Base-by-base conservation (phyloP, 2,113 vertebrate genomes). In the Lates calcarifer region DNA sequence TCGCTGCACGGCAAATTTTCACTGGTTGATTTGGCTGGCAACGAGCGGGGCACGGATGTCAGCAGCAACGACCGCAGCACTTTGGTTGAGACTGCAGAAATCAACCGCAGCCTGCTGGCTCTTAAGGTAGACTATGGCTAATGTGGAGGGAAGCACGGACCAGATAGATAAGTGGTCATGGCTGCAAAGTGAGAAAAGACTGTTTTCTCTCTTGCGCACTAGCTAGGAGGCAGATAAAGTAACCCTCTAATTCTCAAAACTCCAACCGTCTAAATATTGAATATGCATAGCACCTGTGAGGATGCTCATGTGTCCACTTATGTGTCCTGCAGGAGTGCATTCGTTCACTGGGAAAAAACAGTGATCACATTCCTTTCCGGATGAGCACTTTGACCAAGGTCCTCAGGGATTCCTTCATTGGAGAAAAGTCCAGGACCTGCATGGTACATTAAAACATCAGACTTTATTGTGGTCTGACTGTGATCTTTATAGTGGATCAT, bases 301-400 rank as follows among this genome's bases (percentile, higher is more conserved):
- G 3, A 37, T 62, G 10, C 12, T 1, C 2, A 1, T 37, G 6
- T 74, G 45, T 75, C 18, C 22, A 9, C 20, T 57, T 8, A 14
- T 20, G 66, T 18, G 1, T 79, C 53, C 39, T 60, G 29, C 69
- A 99, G 98, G 98, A 99, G 86, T 99, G 98, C 81, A 99, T 99
- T 83, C 95, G 98, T 62, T 98, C 98, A n/a, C 91, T 99, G 83
- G 98, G 98, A 35, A 97, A 95, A 93, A 98, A 99, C 93, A 98
- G 97, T 35, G 95, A 97, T 47, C 97, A 99, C 56, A 98, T 98
- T 22, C 98, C 98, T 0, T 99, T 99, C 91, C 94, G 98, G 8
- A 97, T 98, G 93, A 99, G 97, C 92, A 99, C 99, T 85, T 95
- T 99, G 76, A 99, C 98, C 8, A 98, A 98, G 87, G 98, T 99